Conservation (phyloP, 2,113 vertebrate genomes). For the Sminthopsis crassicaudata region DNA sequence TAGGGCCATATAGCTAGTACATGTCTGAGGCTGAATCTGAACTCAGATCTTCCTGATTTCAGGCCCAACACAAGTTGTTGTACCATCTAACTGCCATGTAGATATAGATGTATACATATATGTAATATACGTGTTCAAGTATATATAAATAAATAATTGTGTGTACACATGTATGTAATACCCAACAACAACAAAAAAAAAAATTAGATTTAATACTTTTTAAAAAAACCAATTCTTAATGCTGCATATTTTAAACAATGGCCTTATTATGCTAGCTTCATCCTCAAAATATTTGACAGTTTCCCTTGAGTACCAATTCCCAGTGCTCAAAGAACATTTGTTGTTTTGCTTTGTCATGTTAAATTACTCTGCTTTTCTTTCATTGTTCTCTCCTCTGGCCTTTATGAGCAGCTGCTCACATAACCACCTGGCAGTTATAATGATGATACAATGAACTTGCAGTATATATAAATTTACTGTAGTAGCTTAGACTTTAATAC, state of each 20-base stretch:
- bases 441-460: constrained; percentile 27
- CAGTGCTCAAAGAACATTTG: neutral
- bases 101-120: neutral
- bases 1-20: neutral
- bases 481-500: neutral
- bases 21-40: neutral
- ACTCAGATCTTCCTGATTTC: neutral
- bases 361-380: constrained; percentile 57
- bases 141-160: neutral
- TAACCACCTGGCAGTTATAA: constrained; percentile 35
- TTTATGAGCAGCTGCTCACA: constrained; percentile 56
- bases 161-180: neutral
- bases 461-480: constrained; percentile 44
- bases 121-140: neutral
- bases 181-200: neutral
- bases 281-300: constrained; percentile 4
- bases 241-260: neutral
- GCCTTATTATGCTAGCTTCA: neutral
- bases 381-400: constrained; percentile 24
- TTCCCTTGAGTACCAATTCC: neutral
- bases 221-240: neutral
- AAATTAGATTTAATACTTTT: neutral
- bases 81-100: neutral
- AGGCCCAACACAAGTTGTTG: neutral
- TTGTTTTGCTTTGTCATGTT: constrained; percentile 54